Conservation (phyloP, 2,797 vertebrate genomes). For the Dermochelys coriacea region DNA sequence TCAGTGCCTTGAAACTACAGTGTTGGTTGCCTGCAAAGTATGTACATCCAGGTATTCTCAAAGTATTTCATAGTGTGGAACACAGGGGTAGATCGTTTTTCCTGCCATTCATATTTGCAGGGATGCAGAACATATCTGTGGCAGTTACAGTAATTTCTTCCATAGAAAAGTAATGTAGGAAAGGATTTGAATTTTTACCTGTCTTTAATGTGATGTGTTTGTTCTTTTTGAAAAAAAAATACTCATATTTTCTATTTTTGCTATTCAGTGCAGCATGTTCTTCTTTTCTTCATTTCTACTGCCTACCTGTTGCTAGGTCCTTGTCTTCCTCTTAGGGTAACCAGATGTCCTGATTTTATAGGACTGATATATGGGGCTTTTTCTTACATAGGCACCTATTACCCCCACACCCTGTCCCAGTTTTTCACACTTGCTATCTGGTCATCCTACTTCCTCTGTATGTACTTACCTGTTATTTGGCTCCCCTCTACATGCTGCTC, state of each 20-base stretch:
- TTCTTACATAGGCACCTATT: too few relatives aligned
- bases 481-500: not conserved
- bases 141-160: not conserved
- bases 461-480: not conserved
- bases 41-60: not conserved
- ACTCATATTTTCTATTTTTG: not conserved
- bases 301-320: not conserved
- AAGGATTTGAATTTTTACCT: not conserved
- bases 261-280: not conserved
- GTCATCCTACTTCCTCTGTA: not conserved
- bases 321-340: not conserved
- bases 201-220: not conserved
- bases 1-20: not conserved
- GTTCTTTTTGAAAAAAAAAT: not conserved
- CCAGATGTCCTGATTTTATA: too few relatives aligned
- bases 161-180: not conserved
- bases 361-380: too few relatives aligned
- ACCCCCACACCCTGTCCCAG: too few relatives aligned
- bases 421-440: too few relatives aligned
- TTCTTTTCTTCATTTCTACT: not conserved
- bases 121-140: not conserved
- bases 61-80: not conserved
- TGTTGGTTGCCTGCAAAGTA: not conserved
- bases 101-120: not conserved
- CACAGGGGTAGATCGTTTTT: not conserved